Evolutionary conservation across 2,888 invertebrate species (phyloP).

Genomic region (Glyphotaelius pellucidus): DNA sequence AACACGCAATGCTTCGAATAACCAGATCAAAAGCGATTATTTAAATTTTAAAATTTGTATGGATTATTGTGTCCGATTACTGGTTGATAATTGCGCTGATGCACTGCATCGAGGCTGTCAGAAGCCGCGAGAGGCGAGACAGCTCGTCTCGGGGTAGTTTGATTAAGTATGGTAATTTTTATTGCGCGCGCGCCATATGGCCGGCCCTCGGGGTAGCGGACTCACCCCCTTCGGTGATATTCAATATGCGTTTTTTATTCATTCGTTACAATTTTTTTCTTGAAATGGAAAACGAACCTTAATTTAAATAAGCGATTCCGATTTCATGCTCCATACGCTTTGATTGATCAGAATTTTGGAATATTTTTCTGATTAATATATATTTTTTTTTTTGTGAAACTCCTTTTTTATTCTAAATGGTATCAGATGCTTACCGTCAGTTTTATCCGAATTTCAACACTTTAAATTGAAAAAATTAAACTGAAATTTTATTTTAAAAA

Average conservation of each 20-base stretch:
- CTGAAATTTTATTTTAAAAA: too few species aligned
- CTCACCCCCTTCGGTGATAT: conserved; percentile 12
- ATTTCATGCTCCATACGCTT: background rate
- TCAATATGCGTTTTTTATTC: background rate
- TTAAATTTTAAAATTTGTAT: background rate
- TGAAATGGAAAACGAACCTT: background rate
- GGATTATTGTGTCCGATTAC: background rate
- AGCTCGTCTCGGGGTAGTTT: conserved; percentile 50
- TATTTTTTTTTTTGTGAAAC: background rate
- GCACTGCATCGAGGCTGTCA: conserved; percentile 31
- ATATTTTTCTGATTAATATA: background rate
- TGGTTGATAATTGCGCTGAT: conserved; percentile 7
- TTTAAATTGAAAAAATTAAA: too few species aligned
- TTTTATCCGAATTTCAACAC: too few species aligned
- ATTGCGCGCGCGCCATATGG: conserved; percentile 74
- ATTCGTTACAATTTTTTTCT: conserved; percentile 1
- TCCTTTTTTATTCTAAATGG: background rate
- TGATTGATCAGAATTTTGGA: background rate
- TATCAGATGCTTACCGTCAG: too few species aligned
- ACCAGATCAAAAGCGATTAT: background rate
- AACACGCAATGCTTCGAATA: background rate
- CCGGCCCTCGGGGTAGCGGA: conserved; percentile 66
- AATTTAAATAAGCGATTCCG: conserved; percentile 2
- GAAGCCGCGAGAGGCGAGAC: background rate
- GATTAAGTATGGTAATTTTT: conserved; percentile 67